Evolutionary conservation across 2,888 invertebrate genomes (phyloP), one percentile per base, ranked within the genome.

Genomic region (Gandaritis pyraliata): DNA sequence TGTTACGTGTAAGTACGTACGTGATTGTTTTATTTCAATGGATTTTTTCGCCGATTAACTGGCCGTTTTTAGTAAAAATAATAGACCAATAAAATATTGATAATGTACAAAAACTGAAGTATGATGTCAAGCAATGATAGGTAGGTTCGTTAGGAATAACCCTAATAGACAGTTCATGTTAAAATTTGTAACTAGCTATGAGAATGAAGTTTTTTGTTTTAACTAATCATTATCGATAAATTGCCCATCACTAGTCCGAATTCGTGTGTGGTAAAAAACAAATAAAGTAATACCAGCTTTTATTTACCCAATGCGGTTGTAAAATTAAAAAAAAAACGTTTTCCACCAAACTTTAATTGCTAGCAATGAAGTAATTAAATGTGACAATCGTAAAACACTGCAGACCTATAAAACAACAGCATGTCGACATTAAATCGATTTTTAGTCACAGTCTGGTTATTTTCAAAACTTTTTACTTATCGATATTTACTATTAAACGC

Each of bases 321-420:
- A 87, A 89, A 90, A 86, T 79, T 80, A 81, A 85, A 87, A 88
- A 23, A 60, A 90, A 88, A 86, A 80, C 83, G 81, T 82, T 88
- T 87, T 88, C 86, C 81, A 85, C 88, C 82, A 87, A 90, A 90
- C 82, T 90, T 90, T 91, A 89, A 92, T 91, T 89, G 90, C 90
- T 78, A 74, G 85, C 90, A 90, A 90, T 91, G 87, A 89, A 91
- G 86, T 91, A 91, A 92, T 91, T 92, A 91, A 91, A 91, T 86
- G 88, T 86, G 90, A 90, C 90, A 90, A 85, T 89, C 92, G 88
- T 92, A 91, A 91, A 92, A 86, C 88, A 89, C 83, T 80, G 84
- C 69, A 69, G 68, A 68, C 68, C 78, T 75, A 88, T 90, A 90
- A 91, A 90, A 88, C 85, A 83, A 87, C 81, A 77, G 81, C 85